Evolutionary conservation across 2,888 invertebrate genomes (phyloP).

Genomic region (Dusona sp.): DNA sequence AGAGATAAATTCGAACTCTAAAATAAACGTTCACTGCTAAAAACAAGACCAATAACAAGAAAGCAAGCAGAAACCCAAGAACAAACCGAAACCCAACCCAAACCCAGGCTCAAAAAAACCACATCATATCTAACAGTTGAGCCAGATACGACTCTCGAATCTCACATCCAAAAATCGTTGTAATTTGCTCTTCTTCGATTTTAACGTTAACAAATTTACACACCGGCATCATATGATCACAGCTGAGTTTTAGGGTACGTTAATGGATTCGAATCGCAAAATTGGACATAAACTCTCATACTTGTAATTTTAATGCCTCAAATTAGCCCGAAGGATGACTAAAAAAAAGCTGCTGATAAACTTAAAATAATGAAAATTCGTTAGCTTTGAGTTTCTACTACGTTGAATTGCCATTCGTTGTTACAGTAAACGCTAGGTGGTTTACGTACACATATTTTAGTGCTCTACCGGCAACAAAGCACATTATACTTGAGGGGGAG

Average conservation of each 20-base stretch:
- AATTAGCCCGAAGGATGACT: background rate
- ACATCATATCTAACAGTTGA: background rate
- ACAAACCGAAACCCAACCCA: background rate
- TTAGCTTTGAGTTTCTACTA: background rate
- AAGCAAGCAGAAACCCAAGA: background rate
- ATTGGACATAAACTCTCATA: background rate
- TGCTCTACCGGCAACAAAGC: slow-evolving; percentile 20
- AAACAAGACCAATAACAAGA: background rate
- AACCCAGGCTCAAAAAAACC: background rate
- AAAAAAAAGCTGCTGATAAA: slow-evolving; percentile 15
- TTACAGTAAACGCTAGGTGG: background rate
- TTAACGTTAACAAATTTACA: too few relatives aligned
- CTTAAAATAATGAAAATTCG: background rate
- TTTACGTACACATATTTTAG: slow-evolving; percentile 12
- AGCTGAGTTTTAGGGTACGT: background rate
- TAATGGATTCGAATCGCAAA: background rate
- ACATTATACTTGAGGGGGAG: slow-evolving; percentile 24
- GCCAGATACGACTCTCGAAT: too few relatives aligned
- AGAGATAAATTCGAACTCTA: background rate
- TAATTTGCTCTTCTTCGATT: too few relatives aligned
- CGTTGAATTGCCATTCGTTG: slow-evolving; percentile 31
- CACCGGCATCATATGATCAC: too few relatives aligned
- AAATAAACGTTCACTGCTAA: background rate
- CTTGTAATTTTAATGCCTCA: background rate
- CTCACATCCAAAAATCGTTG: too few relatives aligned